These are phyloP conservation scores for Fragum sueziense DNA, from an alignment of 2,888 invertebrate genomes.

Conservation along the genomic window DNA sequence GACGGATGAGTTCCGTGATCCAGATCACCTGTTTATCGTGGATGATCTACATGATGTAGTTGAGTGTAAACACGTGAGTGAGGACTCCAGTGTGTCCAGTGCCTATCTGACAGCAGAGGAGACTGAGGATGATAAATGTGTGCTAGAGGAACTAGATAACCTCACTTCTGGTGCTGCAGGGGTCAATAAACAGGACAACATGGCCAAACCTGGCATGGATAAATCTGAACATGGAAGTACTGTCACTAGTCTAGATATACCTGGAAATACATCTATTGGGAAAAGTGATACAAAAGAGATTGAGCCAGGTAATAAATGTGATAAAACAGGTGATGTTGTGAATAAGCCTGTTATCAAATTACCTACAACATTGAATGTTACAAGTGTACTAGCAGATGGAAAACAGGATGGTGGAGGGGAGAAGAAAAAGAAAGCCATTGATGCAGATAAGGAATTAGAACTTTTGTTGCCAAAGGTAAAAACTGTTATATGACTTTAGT, in stretches of 20 bases:
- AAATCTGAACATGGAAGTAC: background rate
- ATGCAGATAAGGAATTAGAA: background rate
- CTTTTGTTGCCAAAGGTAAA: too few species aligned
- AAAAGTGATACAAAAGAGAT: background rate
- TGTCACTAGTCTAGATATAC: background rate
- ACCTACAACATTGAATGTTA: background rate
- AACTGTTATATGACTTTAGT: too few species aligned
- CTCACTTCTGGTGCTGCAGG: background rate
- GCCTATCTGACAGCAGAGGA: slow-evolving; percentile 15
- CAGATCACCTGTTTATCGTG: background rate
- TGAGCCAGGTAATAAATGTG: background rate
- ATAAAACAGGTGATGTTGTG: background rate
- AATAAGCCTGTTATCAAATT: background rate
- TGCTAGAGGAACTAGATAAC: background rate
- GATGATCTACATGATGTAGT: background rate
- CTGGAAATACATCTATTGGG: background rate
- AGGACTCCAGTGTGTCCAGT: slow-evolving; percentile 7
- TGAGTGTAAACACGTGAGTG: slow-evolving; percentile 3
- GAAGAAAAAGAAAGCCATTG: too few species aligned
- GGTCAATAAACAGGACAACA: background rate
- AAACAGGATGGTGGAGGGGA: background rate
- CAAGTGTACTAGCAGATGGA: background rate
- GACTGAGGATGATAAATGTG: slow-evolving; percentile 1
- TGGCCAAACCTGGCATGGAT: background rate
- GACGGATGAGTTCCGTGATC: background rate